Percentiles rank a stretch among this genome's conserved stretches.
Evolutionary conservation across 53 echinoderm and acorn worm genomes (phyloP).

Genomic region (Apostichopus leukothele): DNA sequence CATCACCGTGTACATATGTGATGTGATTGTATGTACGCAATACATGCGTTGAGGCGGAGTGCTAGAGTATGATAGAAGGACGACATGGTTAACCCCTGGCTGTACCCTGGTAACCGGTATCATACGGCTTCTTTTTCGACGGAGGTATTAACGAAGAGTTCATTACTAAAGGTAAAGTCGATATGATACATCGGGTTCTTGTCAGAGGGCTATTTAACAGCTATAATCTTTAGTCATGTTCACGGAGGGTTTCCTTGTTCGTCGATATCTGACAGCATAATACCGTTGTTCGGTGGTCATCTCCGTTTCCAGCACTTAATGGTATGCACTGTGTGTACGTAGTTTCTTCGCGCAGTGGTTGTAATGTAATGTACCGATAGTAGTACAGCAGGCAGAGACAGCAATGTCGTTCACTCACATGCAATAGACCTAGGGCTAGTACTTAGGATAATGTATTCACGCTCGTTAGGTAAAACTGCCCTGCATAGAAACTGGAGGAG

Average conservation of each 20-base stretch:
- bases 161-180: not conserved
- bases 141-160: not conserved
- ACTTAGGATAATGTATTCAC: too few species aligned
- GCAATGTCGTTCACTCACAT: not conserved
- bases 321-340: not conserved
- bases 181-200: not conserved
- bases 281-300: not conserved
- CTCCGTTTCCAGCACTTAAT: not conserved
- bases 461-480: too few species aligned
- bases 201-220: not conserved
- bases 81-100: slow-evolving; percentile 42
- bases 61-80: not conserved
- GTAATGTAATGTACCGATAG: not conserved
- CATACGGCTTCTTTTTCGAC: not conserved
- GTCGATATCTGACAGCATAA: slow-evolving; percentile 1
- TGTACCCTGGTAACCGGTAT: slow-evolving; percentile 18
- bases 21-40: not conserved
- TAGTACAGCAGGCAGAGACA: not conserved
- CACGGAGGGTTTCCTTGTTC: not conserved
- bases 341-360: slow-evolving; percentile 5
- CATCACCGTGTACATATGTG: not conserved
- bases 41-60: too few species aligned
- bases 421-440: too few species aligned
- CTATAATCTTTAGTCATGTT: not conserved
- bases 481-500: too few species aligned